phyloP scores from a whole-genome alignment of 1,140 invertebrate genomes.

The Yoshiicerus persimilis region DNA sequence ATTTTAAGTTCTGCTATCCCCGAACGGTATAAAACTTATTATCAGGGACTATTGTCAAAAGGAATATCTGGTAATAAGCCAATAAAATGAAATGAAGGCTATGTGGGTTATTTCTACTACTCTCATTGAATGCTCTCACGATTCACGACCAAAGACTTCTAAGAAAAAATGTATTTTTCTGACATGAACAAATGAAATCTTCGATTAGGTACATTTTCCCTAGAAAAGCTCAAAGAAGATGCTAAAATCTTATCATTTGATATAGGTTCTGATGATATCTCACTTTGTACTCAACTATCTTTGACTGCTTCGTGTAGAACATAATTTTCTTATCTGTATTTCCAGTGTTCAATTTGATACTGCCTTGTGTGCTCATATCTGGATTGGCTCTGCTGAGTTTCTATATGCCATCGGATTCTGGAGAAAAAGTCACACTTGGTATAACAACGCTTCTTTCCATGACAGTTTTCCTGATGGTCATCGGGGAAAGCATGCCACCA shows the following conservation, averaged over 20 bases:
- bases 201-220: background rate
- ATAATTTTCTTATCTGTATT: background rate
- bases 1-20: background rate
- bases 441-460: slow-evolving; percentile 66
- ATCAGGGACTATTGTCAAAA: background rate
- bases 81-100: background rate
- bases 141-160: background rate
- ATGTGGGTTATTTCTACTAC: background rate
- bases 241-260: background rate
- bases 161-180: background rate
- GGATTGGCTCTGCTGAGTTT: slow-evolving; percentile 62
- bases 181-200: background rate
- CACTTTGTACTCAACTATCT: background rate
- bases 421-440: slow-evolving; percentile 58
- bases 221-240: background rate
- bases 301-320: background rate
- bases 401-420: slow-evolving; percentile 63
- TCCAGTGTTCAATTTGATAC: slow-evolving; percentile 57
- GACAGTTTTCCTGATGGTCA: slow-evolving; percentile 68
- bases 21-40: background rate
- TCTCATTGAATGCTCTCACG: background rate
- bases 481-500: slow-evolving; percentile 66
- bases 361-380: slow-evolving; percentile 63
- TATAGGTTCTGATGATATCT: background rate
- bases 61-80: background rate